Conservation (phyloP, 2,888 invertebrate genomes). For the Chrysolina haemoptera region DNA sequence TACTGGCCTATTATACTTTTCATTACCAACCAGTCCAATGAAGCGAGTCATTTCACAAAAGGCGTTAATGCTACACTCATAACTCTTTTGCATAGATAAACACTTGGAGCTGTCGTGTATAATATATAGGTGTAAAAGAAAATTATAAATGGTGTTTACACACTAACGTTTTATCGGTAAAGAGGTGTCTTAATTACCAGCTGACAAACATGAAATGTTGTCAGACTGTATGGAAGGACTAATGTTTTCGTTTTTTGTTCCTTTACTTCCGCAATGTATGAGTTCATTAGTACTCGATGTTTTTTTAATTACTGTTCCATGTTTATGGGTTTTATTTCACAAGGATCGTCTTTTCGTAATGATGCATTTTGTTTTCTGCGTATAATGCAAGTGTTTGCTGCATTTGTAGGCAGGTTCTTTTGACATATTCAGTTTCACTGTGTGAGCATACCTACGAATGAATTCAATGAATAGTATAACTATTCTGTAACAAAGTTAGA, state of each 20-base stretch:
- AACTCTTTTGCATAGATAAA: slow-evolving; percentile 39
- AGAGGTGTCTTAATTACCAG: slow-evolving; percentile 34
- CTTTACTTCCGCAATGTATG: background rate
- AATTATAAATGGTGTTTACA: slow-evolving; percentile 39
- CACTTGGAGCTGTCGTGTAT: slow-evolving; percentile 33
- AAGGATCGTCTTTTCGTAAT: too few relatives aligned
- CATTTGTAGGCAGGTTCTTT: too few relatives aligned
- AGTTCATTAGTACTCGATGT: background rate
- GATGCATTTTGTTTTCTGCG: too few relatives aligned
- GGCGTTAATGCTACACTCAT: slow-evolving; percentile 29
- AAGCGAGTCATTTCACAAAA: background rate
- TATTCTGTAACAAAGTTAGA: too few relatives aligned
- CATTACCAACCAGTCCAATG: background rate
- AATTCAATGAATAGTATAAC: too few relatives aligned
- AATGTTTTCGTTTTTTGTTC: slow-evolving; percentile 26
- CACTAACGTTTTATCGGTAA: slow-evolving; percentile 30
- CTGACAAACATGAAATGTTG: slow-evolving; percentile 35
- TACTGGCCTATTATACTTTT: too few relatives aligned
- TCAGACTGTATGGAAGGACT: slow-evolving; percentile 24
- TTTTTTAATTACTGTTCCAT: too few relatives aligned
- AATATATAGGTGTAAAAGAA: slow-evolving; percentile 39
- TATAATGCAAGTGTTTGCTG: too few relatives aligned
- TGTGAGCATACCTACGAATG: too few relatives aligned
- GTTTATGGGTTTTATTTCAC: too few relatives aligned
- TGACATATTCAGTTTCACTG: too few relatives aligned